Conservation (phyloP, 2,113 vertebrate genomes). For the Cacatua alba region DNA sequence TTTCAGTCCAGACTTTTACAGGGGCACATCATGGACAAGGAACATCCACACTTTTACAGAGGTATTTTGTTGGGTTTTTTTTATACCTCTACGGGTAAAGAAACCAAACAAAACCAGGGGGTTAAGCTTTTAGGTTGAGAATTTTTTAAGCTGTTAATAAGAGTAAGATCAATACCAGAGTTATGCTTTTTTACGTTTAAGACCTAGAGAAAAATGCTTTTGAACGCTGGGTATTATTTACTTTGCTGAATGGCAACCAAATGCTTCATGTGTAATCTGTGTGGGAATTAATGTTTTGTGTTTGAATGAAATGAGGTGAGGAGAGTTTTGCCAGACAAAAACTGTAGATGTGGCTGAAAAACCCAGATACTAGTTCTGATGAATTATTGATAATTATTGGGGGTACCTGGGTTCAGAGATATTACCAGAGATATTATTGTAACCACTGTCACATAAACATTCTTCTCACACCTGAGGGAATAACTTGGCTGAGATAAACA, state of each 20-base stretch:
- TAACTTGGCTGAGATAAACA: not conserved
- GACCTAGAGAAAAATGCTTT: not conserved
- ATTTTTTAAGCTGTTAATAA: not conserved
- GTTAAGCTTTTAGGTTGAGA: not conserved
- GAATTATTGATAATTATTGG: not conserved
- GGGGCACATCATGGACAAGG: not conserved
- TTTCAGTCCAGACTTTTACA: not conserved
- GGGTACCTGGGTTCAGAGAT: not conserved
- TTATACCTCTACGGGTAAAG: not conserved
- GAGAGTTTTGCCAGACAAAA: not conserved
- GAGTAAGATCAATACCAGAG: not conserved
- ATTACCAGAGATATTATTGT: not conserved
- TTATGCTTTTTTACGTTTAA: not conserved
- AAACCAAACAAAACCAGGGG: accelerated
- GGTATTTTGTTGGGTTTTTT: not conserved
- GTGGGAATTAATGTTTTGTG: not conserved
- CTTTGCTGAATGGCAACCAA: not conserved
- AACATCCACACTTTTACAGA: not conserved
- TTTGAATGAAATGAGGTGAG: not conserved
- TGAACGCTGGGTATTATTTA: not conserved
- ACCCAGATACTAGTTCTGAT: not conserved
- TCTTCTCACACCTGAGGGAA: not conserved
- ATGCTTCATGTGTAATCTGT: not conserved
- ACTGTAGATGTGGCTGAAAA: not conserved
- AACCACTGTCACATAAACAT: not conserved